phyloP scores from a whole-genome alignment of 2,888 invertebrate genomes.

The Cetonia aurata region DNA sequence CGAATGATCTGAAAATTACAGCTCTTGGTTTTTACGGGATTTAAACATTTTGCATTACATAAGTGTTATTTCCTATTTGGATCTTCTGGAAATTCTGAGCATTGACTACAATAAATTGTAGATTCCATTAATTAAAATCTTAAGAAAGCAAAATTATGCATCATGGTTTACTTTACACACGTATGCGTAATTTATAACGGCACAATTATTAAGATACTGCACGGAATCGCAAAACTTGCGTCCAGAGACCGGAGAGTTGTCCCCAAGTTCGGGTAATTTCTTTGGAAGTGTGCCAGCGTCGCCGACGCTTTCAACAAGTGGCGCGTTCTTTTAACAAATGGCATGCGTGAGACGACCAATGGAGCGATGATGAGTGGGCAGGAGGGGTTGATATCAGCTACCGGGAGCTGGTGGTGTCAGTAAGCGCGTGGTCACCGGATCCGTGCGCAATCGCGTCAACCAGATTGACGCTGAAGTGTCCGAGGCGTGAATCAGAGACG shows the following conservation, averaged over 20 bases:
- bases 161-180: not conserved
- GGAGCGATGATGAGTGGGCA: conserved; percentile 58
- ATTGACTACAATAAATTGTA: too few relatives aligned
- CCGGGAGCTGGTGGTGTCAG: conserved; percentile 59
- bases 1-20: too few relatives aligned
- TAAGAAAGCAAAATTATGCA: too few relatives aligned
- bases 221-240: not conserved
- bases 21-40: too few relatives aligned
- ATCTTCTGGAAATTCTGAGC: too few relatives aligned
- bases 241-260: conserved; percentile 14
- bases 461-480: conserved; percentile 47
- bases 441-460: conserved; percentile 59
- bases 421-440: conserved; percentile 60
- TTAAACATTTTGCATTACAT: too few relatives aligned
- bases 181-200: too few relatives aligned
- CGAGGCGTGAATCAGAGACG: conserved; percentile 62
- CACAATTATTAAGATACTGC: not conserved
- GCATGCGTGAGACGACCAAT: conserved; percentile 62
- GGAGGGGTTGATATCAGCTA: conserved; percentile 62
- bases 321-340: conserved; percentile 53
- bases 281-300: conserved; percentile 32
- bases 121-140: too few relatives aligned
- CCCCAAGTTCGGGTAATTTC: conserved; percentile 29
- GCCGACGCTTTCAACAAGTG: conserved; percentile 39
- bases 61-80: too few relatives aligned